Conservation (phyloP, 64 coral and sea anemone genomes). For the Montipora cactus region DNA sequence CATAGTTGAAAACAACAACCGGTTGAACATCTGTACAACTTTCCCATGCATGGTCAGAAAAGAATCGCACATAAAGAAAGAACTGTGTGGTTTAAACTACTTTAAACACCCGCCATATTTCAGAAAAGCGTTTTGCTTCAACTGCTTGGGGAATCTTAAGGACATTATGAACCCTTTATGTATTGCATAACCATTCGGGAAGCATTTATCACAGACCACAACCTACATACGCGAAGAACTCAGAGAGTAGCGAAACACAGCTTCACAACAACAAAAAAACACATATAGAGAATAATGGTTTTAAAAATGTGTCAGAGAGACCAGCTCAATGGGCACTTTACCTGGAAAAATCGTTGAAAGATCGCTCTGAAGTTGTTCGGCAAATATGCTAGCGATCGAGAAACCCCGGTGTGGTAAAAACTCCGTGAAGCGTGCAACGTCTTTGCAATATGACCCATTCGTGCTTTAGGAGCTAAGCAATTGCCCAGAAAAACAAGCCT, state of each 20-base stretch:
- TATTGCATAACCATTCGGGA: not conserved
- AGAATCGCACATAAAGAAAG: too few species aligned
- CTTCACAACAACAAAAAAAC: not conserved
- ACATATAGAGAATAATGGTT: not conserved
- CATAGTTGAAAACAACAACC: too few species aligned
- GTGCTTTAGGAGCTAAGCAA: not conserved
- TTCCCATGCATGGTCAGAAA: too few species aligned
- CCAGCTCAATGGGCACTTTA: not conserved
- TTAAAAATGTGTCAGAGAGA: not conserved
- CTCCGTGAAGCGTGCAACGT: conserved; percentile 24
- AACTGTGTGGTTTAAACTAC: too few species aligned
- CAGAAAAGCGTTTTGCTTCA: too few species aligned
- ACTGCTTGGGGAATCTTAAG: too few species aligned
- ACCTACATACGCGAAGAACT: too few species aligned
- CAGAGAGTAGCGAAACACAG: not conserved
- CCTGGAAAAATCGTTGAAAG: conserved; percentile 41
- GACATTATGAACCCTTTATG: not conserved
- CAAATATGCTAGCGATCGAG: not conserved
- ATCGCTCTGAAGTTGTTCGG: not conserved
- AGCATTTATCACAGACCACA: too few species aligned
- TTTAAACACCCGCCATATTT: too few species aligned
- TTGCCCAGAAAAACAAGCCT: not conserved
- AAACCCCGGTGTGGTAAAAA: conserved; percentile 23
- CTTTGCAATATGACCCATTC: not conserved
- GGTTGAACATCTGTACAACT: too few species aligned